Evolutionary conservation across 2,888 invertebrate species (phyloP), one percentile per base, ranked within the genome.

Genomic region (Apotomis turbidana): DNA sequence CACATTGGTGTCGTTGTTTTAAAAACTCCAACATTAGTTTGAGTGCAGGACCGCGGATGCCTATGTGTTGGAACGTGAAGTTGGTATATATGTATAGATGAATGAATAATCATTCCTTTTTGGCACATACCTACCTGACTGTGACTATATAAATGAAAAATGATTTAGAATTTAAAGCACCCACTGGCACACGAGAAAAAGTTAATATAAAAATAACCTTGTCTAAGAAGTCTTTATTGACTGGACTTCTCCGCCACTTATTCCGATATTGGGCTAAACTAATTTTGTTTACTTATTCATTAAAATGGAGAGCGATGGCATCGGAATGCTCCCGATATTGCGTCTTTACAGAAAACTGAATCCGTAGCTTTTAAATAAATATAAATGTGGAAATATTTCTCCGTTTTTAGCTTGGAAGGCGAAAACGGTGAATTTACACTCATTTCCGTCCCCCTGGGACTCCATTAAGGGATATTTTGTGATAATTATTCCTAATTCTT

Each of bases 281-380:
- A 91, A 91, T 92, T 90, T 89, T 90, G 89, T 90, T 91, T 90
- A 91, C 87, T 91, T 89, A 92, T 92, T 91, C 90, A 91, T 90
- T 89, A 90, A 90, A 91, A 90, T 89, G 87, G 87, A 90, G 90
- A 90, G 87, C 81, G 80, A 89, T 88, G 85, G 87, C 81, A 81
- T 79, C 79, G 83, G 84, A 89, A 86, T 86, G 87, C 85, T 85
- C 82, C 83, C 84, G 86, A 84, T 86, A 88, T 89, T 88, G 85
- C 85, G 86, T 88, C 89, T 89, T 90, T 87, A 88, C 88, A 85
- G 85, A 85, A 86, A 89, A 85, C 82, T 86, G 83, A 84, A 83
- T 84, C 81, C 83, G 85, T 84, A 54, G 66, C 78, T 82, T 81
- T 75, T 64, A 76, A 74, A 74, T 64, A 75, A 75, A 73, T 73